These are phyloP conservation scores for Cantharis rufa DNA, from an alignment of 2,888 invertebrate species.

Conservation along the genomic window DNA sequence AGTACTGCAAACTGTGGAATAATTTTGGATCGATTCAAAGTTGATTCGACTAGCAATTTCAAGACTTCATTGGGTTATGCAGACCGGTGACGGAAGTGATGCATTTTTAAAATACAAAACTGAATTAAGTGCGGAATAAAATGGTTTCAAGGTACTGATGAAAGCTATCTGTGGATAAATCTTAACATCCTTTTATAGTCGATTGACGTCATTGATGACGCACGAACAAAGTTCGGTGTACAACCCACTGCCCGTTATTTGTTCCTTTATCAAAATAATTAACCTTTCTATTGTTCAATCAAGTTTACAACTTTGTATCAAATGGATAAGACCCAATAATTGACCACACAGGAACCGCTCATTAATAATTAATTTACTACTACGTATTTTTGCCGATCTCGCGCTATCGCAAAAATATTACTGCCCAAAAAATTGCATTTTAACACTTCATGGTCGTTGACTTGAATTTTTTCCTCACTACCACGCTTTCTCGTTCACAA, in stretches of 20 bases:
- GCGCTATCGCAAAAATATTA: neutral
- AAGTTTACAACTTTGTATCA: neutral
- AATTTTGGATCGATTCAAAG: neutral
- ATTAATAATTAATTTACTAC: no score
- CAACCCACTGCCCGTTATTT: slow-evolving; percentile 28
- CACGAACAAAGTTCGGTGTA: slow-evolving; percentile 35
- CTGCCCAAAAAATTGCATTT: neutral
- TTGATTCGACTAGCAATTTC: neutral
- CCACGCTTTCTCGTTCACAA: neutral
- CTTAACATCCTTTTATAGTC: slow-evolving; percentile 39
- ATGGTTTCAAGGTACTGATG: slow-evolving; percentile 19
- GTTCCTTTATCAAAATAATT: slow-evolving; percentile 24
- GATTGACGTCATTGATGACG: slow-evolving; percentile 43
- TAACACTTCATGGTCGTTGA: neutral
- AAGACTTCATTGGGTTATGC: neutral
- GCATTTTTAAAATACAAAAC: neutral
- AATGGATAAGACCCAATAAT: neutral
- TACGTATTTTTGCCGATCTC: neutral
- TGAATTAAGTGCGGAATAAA: slow-evolving; percentile 20
- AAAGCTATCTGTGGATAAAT: slow-evolving; percentile 29
- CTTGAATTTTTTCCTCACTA: neutral
- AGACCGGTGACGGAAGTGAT: neutral
- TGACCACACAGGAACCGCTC: neutral
- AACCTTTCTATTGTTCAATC: slow-evolving; percentile 26
- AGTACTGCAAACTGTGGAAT: neutral